phyloP scores from a whole-genome alignment of 2,888 invertebrate species.

The Synanthedon andrenaeformis region DNA sequence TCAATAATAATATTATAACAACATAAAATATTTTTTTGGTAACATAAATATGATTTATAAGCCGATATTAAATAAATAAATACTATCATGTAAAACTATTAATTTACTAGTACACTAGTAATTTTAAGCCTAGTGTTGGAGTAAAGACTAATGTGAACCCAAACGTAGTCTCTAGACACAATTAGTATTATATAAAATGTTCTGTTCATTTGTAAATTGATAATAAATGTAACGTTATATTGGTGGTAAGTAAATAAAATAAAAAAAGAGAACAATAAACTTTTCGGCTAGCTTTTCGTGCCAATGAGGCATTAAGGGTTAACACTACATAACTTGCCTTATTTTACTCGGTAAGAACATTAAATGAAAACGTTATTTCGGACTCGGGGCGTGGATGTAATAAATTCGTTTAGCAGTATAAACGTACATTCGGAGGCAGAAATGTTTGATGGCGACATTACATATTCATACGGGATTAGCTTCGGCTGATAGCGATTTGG shows the following conservation, averaged over 20 bases:
- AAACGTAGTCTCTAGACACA: no score
- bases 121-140: no score
- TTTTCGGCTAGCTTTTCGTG: slow-evolving; percentile 25
- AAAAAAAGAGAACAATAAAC: background rate
- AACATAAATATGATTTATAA: no score
- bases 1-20: no score
- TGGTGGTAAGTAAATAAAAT: background rate
- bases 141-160: no score
- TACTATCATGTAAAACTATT: no score
- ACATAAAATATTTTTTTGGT: no score
- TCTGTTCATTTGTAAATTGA: no score
- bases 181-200: no score
- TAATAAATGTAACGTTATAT: no score
- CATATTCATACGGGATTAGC: slow-evolving; percentile 9
- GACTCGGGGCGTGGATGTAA: slow-evolving; percentile 30
- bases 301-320: slow-evolving; percentile 48
- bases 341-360: slow-evolving; percentile 41
- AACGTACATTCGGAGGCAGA: slow-evolving; percentile 2
- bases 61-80: no score
- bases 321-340: slow-evolving; percentile 40
- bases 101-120: no score
- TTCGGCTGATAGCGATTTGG: slow-evolving; percentile 7
- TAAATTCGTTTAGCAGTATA: slow-evolving; percentile 24
- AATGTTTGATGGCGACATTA: slow-evolving; percentile 6
- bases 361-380: slow-evolving; percentile 47